phyloP scores from a whole-genome alignment of 2,113 vertebrate genomes.

The Cercopithecus mona region DNA sequence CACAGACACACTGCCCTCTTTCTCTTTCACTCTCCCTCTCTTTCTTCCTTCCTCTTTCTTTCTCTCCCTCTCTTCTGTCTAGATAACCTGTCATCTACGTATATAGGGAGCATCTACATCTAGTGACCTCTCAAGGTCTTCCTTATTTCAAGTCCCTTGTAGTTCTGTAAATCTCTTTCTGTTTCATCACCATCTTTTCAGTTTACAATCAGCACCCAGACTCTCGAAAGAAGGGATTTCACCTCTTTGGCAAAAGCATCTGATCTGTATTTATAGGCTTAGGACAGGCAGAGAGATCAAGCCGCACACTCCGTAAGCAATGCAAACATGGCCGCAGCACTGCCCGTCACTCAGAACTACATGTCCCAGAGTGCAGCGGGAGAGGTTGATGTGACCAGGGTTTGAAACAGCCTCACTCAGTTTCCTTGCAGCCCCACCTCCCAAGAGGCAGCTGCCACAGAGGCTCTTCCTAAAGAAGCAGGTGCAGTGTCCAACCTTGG shows the following conservation, averaged over 20 bases:
- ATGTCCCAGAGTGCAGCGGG: conserved; percentile 68
- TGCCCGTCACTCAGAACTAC: conserved; percentile 48
- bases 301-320: neutral
- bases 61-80: neutral
- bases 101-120: neutral
- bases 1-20: too few species aligned
- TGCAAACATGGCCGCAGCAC: neutral
- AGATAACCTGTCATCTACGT: neutral
- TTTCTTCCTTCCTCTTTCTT: neutral
- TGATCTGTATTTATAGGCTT: neutral
- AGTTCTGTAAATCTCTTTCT: neutral
- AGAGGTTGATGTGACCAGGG: neutral
- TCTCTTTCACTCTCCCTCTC: neutral
- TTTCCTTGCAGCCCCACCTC: neutral
- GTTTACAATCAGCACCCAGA: neutral
- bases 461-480: neutral
- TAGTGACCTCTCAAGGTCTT: neutral
- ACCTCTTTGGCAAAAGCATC: neutral
- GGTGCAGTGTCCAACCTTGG: neutral
- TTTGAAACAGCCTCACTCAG: conserved; percentile 44
- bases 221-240: neutral
- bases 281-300: neutral
- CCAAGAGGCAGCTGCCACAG: neutral
- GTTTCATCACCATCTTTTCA: neutral
- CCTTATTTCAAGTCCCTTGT: neutral